These are phyloP conservation scores for Pyrocoelia pectoralis DNA, from an alignment of 2,888 invertebrate species.

Conservation along the genomic window DNA sequence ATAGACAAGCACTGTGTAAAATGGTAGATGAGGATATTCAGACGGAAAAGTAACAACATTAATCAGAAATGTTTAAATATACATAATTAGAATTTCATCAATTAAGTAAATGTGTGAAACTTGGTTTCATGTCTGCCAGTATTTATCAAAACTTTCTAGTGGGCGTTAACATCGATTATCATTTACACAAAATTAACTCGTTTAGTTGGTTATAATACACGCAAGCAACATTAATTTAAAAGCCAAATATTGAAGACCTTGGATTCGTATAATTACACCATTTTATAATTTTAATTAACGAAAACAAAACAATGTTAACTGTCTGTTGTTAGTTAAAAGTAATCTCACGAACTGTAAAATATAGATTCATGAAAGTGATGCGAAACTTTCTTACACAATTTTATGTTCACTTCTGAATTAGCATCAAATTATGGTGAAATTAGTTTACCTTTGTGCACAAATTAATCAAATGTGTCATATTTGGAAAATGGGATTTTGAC, in stretches of 20 bases:
- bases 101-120: too few species aligned
- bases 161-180: slow-evolving; percentile 8
- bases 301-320: too few species aligned
- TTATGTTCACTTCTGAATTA: not conserved
- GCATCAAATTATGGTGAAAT: not conserved
- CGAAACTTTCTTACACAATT: not conserved
- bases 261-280: not conserved
- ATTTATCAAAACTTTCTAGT: slow-evolving; percentile 17
- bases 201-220: not conserved
- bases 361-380: not conserved
- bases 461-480: too few species aligned
- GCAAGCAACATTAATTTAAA: not conserved
- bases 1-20: too few species aligned
- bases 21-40: too few species aligned
- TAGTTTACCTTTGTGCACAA: not conserved
- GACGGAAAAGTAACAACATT: not conserved
- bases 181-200: slow-evolving; percentile 11
- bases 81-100: too few species aligned
- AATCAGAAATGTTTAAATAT: too few species aligned
- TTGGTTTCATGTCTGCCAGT: not conserved
- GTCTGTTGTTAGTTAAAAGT: too few species aligned
- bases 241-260: not conserved
- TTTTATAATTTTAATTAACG: too few species aligned
- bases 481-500: too few species aligned
- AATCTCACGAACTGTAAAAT: too few species aligned